Evolutionary conservation across 2,113 vertebrate species (phyloP), one percentile per base, ranked within the genome.

Genomic region (Ploceus nigricollis): DNA sequence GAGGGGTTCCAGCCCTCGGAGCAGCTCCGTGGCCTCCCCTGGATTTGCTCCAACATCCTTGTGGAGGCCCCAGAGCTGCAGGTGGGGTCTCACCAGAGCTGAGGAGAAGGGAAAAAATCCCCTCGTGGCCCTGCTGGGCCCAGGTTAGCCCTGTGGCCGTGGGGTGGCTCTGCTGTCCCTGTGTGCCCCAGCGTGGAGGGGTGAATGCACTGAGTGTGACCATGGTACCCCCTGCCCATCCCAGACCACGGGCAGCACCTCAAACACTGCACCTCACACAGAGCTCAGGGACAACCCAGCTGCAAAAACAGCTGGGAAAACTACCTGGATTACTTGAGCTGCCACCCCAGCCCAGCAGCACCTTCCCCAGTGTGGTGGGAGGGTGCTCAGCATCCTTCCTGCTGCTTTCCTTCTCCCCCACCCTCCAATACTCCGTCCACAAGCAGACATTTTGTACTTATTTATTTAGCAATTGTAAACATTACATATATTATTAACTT

Each of bases 381-480:
- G 19, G 6, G 40, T 8, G 30, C 28, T 5, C 25, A 16, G 31
- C 7, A 3, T 28, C 48, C 33, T 22, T n/a, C 19, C 61, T 16
- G 4, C 84, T 71, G 50, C 69, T 13, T 1, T 33, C 14, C 3
- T 15, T 33, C 56, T 37, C 28, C 16, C 4, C 31, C 24, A 17
- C 45, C 21, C 39, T 7, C 16, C n/a, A 13, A 6, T 1, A 3
- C 10, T 2, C 0, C 3, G 2, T 1, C 0, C 0, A 8, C 31
- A 30, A 54, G 39, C 18, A n/a, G 27, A 4, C 23, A 0, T 28
- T 37, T 45, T 72, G 11, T 93, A 73, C 35, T 93, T 96, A 95
- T 96, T 96, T 97, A 97, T 97, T 96, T 89, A 89, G 80, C 23
- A 77, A 69, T 1, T 14, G 13, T 57, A 90, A 92, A 87, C 0